Evolutionary conservation across 2,888 invertebrate genomes (phyloP), one percentile per base, ranked within the genome.

Genomic region (Julus scanicus): DNA sequence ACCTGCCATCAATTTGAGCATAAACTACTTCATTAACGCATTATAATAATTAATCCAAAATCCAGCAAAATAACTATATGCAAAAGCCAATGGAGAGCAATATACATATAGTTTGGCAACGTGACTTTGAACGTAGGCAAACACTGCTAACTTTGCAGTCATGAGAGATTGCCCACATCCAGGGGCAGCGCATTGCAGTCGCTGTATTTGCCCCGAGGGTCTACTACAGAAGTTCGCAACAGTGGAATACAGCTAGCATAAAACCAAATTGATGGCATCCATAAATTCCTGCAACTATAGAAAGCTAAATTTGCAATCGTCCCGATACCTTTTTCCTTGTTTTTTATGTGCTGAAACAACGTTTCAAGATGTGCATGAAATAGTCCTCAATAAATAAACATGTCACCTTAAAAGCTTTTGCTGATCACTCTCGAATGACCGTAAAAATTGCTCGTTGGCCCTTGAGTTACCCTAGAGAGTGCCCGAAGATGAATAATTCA

Each of bases 351-450:
- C 20, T 20, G 37, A 80, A 80, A 29, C 13, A 80, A 11, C 37
- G 29, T 37, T 37, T 80, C 11, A 29, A 37, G 37, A 20, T 37
- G 4, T 2, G 37, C 80, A 13, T 11, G 80, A 29, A 80, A 80
- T 37, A 9, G 80, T 29, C 80, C 37, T 5, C 37, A 9, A 80
- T 37, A 80, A 37, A 80, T 37, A 80, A 37, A 80, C 80, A 80
- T 37, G 80, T 80, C 80, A 80, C 80, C 37, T 80, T 80, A 80
- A 80, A 80, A 80, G 80, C 80, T 71, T 71, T 71, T 71, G n/a
- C 9, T 80, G 80, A 80, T 37, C 37, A 80, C 29, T 37, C 13
- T 80, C 29, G 80, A 80, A 37, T 11, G 37, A 1, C 53, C 20
- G 37, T 11, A 6, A 80, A 13, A 80, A 80, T 3, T 37, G 13